phyloP scores from a whole-genome alignment of 2,888 invertebrate species.

The Eupithecia vulgata region DNA sequence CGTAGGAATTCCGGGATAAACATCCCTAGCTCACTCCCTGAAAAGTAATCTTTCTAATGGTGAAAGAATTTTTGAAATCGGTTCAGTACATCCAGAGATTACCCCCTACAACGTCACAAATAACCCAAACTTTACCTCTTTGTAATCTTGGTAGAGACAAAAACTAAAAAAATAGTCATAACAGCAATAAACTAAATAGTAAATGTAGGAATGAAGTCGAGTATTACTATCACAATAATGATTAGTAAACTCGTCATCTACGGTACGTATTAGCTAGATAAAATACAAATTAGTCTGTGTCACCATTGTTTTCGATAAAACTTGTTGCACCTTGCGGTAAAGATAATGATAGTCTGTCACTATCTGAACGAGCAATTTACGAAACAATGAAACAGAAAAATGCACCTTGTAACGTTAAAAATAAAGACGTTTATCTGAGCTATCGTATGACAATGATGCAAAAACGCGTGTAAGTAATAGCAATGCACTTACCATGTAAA shows the following conservation, averaged over 20 bases:
- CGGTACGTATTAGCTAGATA: constrained; percentile 44
- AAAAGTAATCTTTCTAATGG: too few relatives aligned
- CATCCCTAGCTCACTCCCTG: too few relatives aligned
- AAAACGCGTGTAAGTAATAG: constrained; percentile 51
- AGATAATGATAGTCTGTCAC: constrained; percentile 45
- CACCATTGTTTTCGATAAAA: constrained; percentile 43
- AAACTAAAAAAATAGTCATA: not conserved
- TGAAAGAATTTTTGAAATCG: too few relatives aligned
- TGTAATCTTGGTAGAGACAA: too few relatives aligned
- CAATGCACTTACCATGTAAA: constrained; percentile 36
- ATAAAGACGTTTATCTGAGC: constrained; percentile 31
- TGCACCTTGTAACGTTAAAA: constrained; percentile 18
- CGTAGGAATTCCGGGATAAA: too few relatives aligned
- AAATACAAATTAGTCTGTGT: constrained; percentile 35
- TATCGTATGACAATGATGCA: constrained; percentile 48
- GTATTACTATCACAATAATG: not conserved
- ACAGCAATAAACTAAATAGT: not conserved
- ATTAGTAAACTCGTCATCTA: constrained; percentile 35
- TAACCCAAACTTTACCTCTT: too few relatives aligned
- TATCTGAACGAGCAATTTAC: constrained; percentile 44
- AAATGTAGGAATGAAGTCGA: not conserved
- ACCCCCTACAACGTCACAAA: too few relatives aligned
- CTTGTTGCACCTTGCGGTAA: constrained; percentile 45
- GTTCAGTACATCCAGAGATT: too few relatives aligned
- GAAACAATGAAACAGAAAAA: constrained; percentile 10